A percentile compares a stretch with the other conserved stretches of the same genome.
These are phyloP conservation scores for Pristionchus entomophagus DNA, from an alignment of 2,888 invertebrate genomes.

Conservation along the genomic window DNA sequence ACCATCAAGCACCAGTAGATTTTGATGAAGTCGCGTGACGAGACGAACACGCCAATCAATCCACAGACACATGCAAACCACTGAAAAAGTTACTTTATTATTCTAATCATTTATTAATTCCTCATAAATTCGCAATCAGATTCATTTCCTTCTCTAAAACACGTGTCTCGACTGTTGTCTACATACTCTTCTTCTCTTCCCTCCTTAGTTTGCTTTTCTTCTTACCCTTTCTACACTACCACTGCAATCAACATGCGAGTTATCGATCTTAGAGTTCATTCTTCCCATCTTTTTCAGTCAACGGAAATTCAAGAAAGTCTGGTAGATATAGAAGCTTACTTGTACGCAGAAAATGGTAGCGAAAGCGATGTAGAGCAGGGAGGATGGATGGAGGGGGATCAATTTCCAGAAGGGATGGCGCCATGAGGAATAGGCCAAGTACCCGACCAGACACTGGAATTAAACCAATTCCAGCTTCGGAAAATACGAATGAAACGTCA, in stretches of 20 bases:
- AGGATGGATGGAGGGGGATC: conserved; percentile 21
- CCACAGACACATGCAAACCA: conserved; percentile 36
- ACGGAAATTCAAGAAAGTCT: not conserved
- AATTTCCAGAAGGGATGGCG: conserved; percentile 32
- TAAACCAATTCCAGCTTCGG: no score
- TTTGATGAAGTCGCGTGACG: conserved; percentile 39
- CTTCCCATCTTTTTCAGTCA: not conserved
- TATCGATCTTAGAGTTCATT: not conserved
- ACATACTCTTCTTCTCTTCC: no score
- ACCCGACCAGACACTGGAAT: conserved; percentile 34
- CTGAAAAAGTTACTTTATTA: not conserved
- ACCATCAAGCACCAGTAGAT: conserved; percentile 48
- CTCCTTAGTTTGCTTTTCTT: not conserved
- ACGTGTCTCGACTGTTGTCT: not conserved
- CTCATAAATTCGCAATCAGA: not conserved
- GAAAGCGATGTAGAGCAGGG: conserved; percentile 13
- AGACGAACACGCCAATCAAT: conserved; percentile 43
- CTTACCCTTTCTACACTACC: not conserved
- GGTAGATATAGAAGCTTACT: not conserved
- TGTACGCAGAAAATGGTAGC: conserved; percentile 15
- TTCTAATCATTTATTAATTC: not conserved
- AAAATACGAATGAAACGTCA: not conserved
- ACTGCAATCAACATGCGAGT: not conserved
- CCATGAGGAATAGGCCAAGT: not conserved
- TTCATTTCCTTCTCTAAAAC: not conserved